Conservation (phyloP, 2,113 vertebrate genomes). For the Corythoichthys haematopterus region DNA sequence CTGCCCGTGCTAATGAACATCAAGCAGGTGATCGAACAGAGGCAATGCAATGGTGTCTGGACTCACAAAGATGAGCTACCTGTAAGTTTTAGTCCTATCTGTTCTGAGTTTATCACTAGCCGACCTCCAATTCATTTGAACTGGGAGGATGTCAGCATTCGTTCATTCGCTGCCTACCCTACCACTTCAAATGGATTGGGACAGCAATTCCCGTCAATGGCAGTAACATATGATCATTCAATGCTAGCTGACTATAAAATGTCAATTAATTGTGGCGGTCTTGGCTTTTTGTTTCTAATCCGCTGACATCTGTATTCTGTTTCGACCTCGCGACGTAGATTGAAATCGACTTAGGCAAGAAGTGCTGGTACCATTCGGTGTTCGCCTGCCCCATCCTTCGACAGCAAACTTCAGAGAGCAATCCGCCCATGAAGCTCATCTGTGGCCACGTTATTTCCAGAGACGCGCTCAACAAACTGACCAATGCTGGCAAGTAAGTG, state of each 20-base stretch:
- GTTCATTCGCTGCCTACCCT: too few relatives aligned
- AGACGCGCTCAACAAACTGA: slow-evolving; percentile 88
- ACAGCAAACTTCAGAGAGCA: slow-evolving; percentile 86
- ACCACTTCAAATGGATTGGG: too few relatives aligned
- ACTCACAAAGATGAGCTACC: slow-evolving; percentile 86
- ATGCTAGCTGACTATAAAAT: too few relatives aligned
- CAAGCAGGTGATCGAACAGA: slow-evolving; percentile 86
- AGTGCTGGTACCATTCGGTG: slow-evolving; percentile 90
- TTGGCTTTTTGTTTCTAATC: too few relatives aligned
- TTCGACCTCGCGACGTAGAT: slow-evolving; percentile 61
- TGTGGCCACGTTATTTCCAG: slow-evolving; percentile 87
- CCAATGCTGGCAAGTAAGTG: slow-evolving; percentile 85
- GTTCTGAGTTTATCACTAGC: too few relatives aligned
- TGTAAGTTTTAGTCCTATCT: slow-evolving; percentile 55
- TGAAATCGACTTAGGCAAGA: slow-evolving; percentile 87
- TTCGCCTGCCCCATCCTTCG: slow-evolving; percentile 87
- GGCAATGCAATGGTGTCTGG: slow-evolving; percentile 86
- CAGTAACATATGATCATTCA: too few relatives aligned
- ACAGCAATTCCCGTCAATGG: too few relatives aligned
- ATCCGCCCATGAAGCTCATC: slow-evolving; percentile 88
- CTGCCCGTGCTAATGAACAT: slow-evolving; percentile 88
- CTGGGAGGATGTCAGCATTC: too few relatives aligned
- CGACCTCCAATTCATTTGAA: too few relatives aligned
- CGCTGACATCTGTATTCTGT: not conserved
- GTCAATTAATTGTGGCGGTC: too few relatives aligned